Conservation (phyloP, 2,113 vertebrate genomes). For the Coturnix japonica region DNA sequence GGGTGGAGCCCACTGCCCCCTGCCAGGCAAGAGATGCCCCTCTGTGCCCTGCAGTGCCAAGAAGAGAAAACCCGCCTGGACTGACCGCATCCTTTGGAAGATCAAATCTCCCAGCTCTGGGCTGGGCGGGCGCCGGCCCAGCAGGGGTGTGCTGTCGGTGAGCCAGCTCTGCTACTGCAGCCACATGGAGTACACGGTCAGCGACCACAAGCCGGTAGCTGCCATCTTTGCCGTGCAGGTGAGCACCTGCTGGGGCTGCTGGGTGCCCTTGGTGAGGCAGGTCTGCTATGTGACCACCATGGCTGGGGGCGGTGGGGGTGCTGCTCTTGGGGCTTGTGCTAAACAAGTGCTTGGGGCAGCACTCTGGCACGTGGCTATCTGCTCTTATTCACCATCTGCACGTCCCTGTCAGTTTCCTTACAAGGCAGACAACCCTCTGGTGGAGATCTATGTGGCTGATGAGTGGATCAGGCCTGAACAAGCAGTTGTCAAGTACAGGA, state of each 20-base stretch:
- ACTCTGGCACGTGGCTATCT: background rate
- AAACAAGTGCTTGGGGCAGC: background rate
- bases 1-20: background rate
- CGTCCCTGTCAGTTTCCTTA: slow-evolving; percentile 86
- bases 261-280: background rate
- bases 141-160: slow-evolving; percentile 81
- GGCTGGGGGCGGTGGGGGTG: background rate
- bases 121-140: slow-evolving; percentile 78
- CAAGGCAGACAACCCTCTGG: slow-evolving; percentile 83
- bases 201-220: slow-evolving; percentile 96
- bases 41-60: slow-evolving; percentile 83
- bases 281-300: background rate
- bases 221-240: slow-evolving; percentile 91
- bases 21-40: slow-evolving; percentile 6
- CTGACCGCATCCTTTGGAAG: slow-evolving; percentile 96
- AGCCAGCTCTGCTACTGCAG: slow-evolving; percentile 90
- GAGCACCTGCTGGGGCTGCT: slow-evolving; percentile 23
- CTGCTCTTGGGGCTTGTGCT: background rate
- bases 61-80: slow-evolving; percentile 98
- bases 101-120: slow-evolving; percentile 83
- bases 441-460: slow-evolving; percentile 87
- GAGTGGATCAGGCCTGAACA: slow-evolving; percentile 92
- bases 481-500: slow-evolving; percentile 85
- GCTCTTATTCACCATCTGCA: background rate
- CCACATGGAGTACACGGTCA: slow-evolving; percentile 94